phyloP scores from a whole-genome alignment of 2,797 vertebrate species.

The Anguilla pacifica region DNA sequence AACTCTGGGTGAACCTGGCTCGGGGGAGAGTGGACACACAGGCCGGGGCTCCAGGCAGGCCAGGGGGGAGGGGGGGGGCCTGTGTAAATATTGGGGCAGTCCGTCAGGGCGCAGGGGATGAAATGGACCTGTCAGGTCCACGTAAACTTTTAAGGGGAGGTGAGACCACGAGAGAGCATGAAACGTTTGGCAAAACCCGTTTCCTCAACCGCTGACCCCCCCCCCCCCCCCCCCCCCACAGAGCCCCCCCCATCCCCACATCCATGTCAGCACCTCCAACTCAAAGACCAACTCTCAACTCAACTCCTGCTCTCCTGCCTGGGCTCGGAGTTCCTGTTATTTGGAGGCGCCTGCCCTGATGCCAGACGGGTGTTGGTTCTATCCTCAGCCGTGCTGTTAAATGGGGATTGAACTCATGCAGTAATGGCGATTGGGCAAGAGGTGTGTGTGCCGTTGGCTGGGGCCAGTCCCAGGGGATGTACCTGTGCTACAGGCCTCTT shows the following conservation, averaged over 20 bases:
- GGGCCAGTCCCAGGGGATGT: not conserved
- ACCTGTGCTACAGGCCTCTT: not conserved
- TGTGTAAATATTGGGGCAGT: conserved; percentile 95
- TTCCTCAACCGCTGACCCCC: conserved; percentile 48
- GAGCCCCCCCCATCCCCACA: not conserved
- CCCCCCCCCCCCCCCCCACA: not conserved
- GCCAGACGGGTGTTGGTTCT: not conserved
- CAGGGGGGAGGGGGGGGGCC: conserved; percentile 80
- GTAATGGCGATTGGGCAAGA: not conserved
- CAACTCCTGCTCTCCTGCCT: not conserved
- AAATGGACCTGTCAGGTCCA: conserved; percentile 78
- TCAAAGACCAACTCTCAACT: not conserved
- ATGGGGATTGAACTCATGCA: not conserved
- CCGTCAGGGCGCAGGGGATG: conserved; percentile 71
- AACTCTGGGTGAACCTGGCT: conserved; percentile 95
- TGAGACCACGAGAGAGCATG: conserved; percentile 50
- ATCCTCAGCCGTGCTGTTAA: not conserved
- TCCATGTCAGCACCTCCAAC: not conserved
- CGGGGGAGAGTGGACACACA: conserved; percentile 74
- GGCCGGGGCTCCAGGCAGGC: conserved; percentile 73
- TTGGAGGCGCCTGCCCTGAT: not conserved
- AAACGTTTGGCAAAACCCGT: conserved; percentile 36
- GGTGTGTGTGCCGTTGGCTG: not conserved
- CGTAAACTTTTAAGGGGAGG: conserved; percentile 71
- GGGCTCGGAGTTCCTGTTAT: not conserved